phyloP scores from a whole-genome alignment of 1,140 invertebrate genomes.

The Ostrea edulis region DNA sequence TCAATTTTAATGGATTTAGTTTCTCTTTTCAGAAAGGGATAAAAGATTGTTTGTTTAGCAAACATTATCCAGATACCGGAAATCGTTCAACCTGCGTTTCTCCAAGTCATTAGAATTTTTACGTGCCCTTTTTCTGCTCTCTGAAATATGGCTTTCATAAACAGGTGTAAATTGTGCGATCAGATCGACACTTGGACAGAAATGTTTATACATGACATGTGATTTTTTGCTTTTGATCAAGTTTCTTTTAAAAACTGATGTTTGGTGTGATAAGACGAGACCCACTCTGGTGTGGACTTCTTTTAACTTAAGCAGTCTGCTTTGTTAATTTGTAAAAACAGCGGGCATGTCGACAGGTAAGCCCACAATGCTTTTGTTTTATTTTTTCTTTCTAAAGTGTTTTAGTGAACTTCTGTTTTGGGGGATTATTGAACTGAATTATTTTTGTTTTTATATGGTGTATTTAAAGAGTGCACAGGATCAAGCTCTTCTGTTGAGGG shows the following conservation, averaged over 20 bases:
- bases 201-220: constrained; percentile 3
- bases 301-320: neutral
- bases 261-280: neutral
- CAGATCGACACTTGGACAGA: neutral
- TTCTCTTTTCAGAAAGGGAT: neutral
- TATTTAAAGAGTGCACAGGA: neutral
- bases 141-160: constrained; percentile 8
- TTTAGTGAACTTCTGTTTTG: neutral
- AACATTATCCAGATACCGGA: constrained; percentile 34
- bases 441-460: neutral
- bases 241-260: constrained; percentile 19
- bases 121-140: neutral
- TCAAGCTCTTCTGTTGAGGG: neutral
- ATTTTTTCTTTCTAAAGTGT: neutral
- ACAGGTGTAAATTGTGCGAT: constrained; percentile 3
- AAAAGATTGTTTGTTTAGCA: constrained; percentile 39
- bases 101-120: constrained; percentile 27
- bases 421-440: neutral
- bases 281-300: constrained; percentile 12
- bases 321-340: constrained; percentile 10
- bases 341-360: neutral
- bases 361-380: neutral
- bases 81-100: constrained; percentile 11
- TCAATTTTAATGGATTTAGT: constrained; percentile 17
- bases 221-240: constrained; percentile 17